These are phyloP conservation scores for Lampropteryx suffumata DNA, from an alignment of 2,888 invertebrate species.

Conservation along the genomic window DNA sequence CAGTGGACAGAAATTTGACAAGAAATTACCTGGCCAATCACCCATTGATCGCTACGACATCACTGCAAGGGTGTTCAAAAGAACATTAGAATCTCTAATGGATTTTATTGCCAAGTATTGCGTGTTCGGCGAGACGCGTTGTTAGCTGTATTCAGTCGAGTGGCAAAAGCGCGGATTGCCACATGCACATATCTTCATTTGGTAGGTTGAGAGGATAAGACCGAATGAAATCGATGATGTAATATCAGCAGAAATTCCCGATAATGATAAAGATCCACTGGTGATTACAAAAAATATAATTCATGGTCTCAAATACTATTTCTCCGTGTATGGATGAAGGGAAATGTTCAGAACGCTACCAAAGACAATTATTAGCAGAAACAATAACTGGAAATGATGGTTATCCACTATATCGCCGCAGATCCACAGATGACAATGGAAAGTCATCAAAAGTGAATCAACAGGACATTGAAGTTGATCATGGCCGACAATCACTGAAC, in stretches of 20 bases:
- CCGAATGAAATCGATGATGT: conserved; percentile 35
- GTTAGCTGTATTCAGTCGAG: background rate
- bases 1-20: conserved; percentile 8
- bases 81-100: background rate
- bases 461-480: conserved; percentile 11
- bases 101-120: background rate
- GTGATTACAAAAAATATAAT: conserved; percentile 38
- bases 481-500: too few species aligned
- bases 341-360: conserved; percentile 38
- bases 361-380: conserved; percentile 3
- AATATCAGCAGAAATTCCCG: conserved; percentile 39
- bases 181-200: conserved; percentile 6
- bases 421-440: conserved; percentile 37
- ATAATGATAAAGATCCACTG: conserved; percentile 28
- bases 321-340: conserved; percentile 38
- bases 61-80: background rate
- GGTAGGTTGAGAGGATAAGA: conserved; percentile 30
- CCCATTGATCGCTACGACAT: conserved; percentile 9
- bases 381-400: conserved; percentile 38
- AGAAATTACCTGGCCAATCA: background rate
- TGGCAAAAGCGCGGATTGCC: background rate
- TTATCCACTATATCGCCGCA: conserved; percentile 40
- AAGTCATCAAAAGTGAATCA: background rate
- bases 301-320: conserved; percentile 36
- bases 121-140: background rate